A percentile compares a stretch with the other conserved stretches of the same genome.
Evolutionary conservation across 2,888 invertebrate genomes (phyloP).

Genomic region (Flabesymbios commensalis): DNA sequence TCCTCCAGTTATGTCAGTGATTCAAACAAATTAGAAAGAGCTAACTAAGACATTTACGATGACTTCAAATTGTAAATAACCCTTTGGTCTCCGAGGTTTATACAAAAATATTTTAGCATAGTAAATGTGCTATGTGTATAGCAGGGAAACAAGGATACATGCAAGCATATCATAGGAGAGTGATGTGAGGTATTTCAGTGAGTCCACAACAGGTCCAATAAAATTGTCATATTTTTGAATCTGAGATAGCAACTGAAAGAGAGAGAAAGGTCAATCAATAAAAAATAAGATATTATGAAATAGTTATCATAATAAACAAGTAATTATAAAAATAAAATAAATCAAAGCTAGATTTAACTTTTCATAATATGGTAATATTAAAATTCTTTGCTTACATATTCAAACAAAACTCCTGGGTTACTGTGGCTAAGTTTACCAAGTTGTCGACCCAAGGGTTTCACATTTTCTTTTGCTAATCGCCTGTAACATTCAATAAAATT

Average conservation of each 20-base stretch:
- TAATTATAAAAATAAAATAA: neutral
- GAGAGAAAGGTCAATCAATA: neutral
- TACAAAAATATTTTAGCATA: no score
- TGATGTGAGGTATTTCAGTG: constrained; percentile 91
- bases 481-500: no score
- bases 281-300: neutral
- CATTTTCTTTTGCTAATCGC: constrained; percentile 90
- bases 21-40: no score
- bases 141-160: constrained; percentile 64
- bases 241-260: constrained; percentile 70
- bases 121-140: neutral
- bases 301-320: neutral
- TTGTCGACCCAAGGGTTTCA: constrained; percentile 92
- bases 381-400: constrained; percentile 73
- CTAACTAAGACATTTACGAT: no score
- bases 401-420: constrained; percentile 92
- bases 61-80: no score
- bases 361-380: neutral
- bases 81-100: no score
- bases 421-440: constrained; percentile 97
- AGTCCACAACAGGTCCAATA: constrained; percentile 95
- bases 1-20: no score
- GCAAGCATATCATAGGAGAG: constrained; percentile 95
- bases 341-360: neutral
- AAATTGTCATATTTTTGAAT: constrained; percentile 93